Evolutionary conservation across 2,113 vertebrate genomes (phyloP).

Genomic region (Nesoenas mayeri): DNA sequence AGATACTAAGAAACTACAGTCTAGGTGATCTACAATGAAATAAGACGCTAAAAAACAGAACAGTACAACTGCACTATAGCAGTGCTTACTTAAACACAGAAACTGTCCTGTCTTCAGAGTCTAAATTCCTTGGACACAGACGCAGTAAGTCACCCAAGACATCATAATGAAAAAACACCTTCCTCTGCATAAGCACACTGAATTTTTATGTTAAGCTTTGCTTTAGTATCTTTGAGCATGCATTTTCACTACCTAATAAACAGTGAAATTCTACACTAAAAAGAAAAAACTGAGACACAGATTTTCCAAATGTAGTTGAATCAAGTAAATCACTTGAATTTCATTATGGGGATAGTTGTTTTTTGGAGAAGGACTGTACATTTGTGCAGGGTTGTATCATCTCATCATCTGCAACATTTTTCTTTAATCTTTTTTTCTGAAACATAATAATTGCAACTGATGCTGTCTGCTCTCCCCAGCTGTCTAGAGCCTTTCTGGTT

Average conservation of each 20-base stretch:
- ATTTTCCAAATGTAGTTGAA: not conserved
- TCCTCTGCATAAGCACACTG: not conserved
- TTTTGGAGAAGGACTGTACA: not conserved
- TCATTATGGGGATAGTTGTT: accelerated
- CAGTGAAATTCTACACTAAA: not conserved
- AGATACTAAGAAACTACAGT: not conserved
- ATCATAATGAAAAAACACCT: not conserved
- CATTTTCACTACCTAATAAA: not conserved
- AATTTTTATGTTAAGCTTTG: not conserved
- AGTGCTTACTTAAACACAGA: not conserved
- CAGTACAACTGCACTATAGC: not conserved
- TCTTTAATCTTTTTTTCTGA: not conserved
- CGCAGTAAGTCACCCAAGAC: not conserved
- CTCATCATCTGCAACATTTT: not conserved
- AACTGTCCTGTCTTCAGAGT: not conserved
- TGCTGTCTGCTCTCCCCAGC: not conserved
- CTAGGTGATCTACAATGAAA: not conserved
- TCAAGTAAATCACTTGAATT: not conserved
- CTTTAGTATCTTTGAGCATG: not conserved
- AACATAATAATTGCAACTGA: not conserved
- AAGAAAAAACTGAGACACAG: not conserved
- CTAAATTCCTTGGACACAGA: not conserved
- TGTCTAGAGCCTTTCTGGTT: not conserved
- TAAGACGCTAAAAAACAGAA: not conserved
- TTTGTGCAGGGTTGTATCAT: not conserved